Evolutionary conservation across 1,140 invertebrate species (phyloP), one percentile per base, ranked within the genome.

Genomic region (Drosophila murphyi): DNA sequence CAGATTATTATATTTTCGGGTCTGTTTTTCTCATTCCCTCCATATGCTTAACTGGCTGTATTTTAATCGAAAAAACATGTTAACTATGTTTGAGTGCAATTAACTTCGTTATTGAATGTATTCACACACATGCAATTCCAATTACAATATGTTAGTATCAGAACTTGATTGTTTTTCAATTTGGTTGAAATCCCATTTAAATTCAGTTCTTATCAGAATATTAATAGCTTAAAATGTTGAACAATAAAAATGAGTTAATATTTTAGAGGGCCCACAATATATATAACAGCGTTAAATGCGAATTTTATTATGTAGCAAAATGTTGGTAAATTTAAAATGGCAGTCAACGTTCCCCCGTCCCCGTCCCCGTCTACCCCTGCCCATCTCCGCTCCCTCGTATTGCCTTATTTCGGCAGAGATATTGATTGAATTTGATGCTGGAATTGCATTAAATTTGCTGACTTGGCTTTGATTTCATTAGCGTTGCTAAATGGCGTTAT

Each of bases 391-490:
- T 10, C 20, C 39, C 39, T 34, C 20, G 54, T 6, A 8, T 39
- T 12, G 6, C 6, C 20, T 41, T 54, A 45, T 35, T 34, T 39
- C 12, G 31, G 56, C 57, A 51, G 65, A 54, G 52, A 61, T 70
- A 74, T 74, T 74, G 65, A 74, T 74, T 74, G 61, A 74, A 74
- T 74, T 74, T 70, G 20, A 45, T 35, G 61, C 52, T 47, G 41
- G 32, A 76, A 72, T 77, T 76, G 86, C 60, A 88, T 88, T 79
- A 65, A 61, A 76, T 87, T 79, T 78, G 72, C 79, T 82, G 79
- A 87, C 68, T 82, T 70, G 72, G 76, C 79, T 70, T 68, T 78
- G 64, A 69, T 78, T 79, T 87, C 76, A 86, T 86, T 87, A 82
- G 80, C 51, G 50, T 8, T 45, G 50, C 35, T 64, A 51, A 76